These are phyloP conservation scores for Indicator indicator DNA, from an alignment of 2,113 vertebrate species.

Conservation along the genomic window DNA sequence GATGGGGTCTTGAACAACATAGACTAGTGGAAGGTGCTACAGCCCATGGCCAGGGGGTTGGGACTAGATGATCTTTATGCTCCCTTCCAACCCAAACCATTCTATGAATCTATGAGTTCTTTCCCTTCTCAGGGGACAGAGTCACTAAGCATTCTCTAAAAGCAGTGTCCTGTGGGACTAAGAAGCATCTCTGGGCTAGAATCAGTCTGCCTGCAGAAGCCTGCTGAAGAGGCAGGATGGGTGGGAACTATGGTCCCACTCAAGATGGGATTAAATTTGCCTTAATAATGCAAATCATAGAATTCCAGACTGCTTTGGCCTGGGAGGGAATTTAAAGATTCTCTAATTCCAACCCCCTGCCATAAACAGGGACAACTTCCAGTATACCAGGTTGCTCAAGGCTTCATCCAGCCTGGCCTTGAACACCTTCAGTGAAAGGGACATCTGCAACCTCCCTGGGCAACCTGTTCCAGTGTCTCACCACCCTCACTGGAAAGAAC, in stretches of 20 bases:
- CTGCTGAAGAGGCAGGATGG: neutral
- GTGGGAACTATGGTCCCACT: fast-evolving
- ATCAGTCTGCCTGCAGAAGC: neutral
- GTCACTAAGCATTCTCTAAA: neutral
- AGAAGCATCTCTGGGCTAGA: neutral
- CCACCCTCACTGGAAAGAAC: neutral
- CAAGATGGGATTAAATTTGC: neutral
- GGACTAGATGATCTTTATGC: too few relatives aligned
- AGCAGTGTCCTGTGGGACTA: fast-evolving
- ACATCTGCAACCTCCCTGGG: neutral
- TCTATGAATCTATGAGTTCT: too few relatives aligned
- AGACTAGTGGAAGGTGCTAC: too few relatives aligned
- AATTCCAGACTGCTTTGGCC: neutral
- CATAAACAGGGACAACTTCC: neutral
- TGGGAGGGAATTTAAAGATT: neutral
- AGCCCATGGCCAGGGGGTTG: too few relatives aligned
- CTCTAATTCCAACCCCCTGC: neutral
- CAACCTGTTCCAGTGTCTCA: neutral
- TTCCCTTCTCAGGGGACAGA: neutral
- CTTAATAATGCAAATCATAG: neutral
- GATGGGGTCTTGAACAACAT: too few relatives aligned
- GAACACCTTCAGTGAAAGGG: neutral
- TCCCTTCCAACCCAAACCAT: too few relatives aligned
- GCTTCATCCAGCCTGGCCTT: neutral
- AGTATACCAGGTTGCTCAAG: neutral